These are phyloP conservation scores for Speoplatyrhinus poulsoni DNA, from an alignment of 2,113 vertebrate genomes.

Conservation along the genomic window DNA sequence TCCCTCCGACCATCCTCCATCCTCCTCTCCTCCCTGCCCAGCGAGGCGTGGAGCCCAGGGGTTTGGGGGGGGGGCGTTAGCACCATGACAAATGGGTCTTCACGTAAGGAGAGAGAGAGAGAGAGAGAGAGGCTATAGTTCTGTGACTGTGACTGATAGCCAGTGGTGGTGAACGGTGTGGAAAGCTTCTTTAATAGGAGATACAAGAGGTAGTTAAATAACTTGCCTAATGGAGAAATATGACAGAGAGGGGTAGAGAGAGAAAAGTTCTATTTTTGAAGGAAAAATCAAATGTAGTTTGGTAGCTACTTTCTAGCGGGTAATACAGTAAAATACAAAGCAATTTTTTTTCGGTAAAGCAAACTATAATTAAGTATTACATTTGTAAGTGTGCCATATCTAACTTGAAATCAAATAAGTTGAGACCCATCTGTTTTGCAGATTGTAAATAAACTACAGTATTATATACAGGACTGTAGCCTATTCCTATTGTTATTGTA, in stretches of 20 bases:
- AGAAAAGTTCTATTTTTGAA: not conserved
- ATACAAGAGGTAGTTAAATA: conserved; percentile 83
- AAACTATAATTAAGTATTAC: too few species aligned
- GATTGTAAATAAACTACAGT: too few species aligned
- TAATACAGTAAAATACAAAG: too few species aligned
- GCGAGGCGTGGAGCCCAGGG: conserved; percentile 69
- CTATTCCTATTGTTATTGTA: too few species aligned
- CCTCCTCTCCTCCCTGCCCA: conserved; percentile 42
- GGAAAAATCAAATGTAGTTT: not conserved
- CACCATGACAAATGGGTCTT: conserved; percentile 81
- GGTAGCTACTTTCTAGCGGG: too few species aligned
- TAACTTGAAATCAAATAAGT: too few species aligned
- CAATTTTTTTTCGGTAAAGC: too few species aligned
- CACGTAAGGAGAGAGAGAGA: conserved; percentile 12
- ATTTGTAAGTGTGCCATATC: too few species aligned
- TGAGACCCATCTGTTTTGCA: too few species aligned
- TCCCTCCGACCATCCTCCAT: not conserved
- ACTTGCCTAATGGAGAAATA: conserved; percentile 75
- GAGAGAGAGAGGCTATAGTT: conserved; percentile 8
- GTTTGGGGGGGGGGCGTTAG: conserved; percentile 57
- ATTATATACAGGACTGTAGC: too few species aligned
- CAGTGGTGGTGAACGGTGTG: conserved; percentile 77
- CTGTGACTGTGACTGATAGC: conserved; percentile 80
- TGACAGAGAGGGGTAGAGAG: conserved; percentile 38
- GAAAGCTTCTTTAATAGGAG: conserved; percentile 79